Base-by-base conservation (phyloP, 2,113 vertebrate genomes). In the Indicator maculatus region DNA sequence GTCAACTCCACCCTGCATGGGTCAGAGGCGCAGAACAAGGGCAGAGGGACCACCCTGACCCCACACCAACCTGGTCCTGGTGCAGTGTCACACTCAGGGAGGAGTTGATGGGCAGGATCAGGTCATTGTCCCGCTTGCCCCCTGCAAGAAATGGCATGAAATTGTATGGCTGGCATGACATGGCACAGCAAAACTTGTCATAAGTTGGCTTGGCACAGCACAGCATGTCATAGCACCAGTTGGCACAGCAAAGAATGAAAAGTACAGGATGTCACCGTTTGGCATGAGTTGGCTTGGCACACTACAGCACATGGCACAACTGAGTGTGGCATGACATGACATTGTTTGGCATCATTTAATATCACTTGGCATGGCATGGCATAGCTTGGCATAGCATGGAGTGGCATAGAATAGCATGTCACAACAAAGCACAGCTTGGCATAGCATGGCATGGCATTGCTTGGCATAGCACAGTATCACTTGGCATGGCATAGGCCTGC, bases 51-150 rank as follows among this genome's bases (percentile, higher is more conserved):
- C 55, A 24, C 7, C 58, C 45, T 9, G 58, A 30, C 53, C 59
- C 76, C 41, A 38, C 5, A 70, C 95, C 67, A 6, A 99, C 99
- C 98, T 99, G 99, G 84, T 99, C 98, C 97, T 99, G 99, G 96
- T 99, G 98, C 92, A 99, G 86, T 0, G 99, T 99, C 70, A 99
- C 98, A 6, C 99, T 99, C 86, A 99, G 97, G 0, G 99, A 99
- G 19, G 99, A 99, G 96, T 99, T 99, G 80, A 99, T 98, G 28
- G 99, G 99, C 65, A 99, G 96, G 95, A 99, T 98, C 86, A 99
- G 97, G 16, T 98, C 98, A 67, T 99, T 98, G 88, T 99, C 97
- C 12, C 99, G 98, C 95, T 99, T 99, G 3, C 99, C 99, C 99
- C 99, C 99, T 99, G 88, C 12, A 96, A 79, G 45, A 91, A 88